phyloP scores from a whole-genome alignment of 2,797 vertebrate genomes.

The Bradypus variegatus region DNA sequence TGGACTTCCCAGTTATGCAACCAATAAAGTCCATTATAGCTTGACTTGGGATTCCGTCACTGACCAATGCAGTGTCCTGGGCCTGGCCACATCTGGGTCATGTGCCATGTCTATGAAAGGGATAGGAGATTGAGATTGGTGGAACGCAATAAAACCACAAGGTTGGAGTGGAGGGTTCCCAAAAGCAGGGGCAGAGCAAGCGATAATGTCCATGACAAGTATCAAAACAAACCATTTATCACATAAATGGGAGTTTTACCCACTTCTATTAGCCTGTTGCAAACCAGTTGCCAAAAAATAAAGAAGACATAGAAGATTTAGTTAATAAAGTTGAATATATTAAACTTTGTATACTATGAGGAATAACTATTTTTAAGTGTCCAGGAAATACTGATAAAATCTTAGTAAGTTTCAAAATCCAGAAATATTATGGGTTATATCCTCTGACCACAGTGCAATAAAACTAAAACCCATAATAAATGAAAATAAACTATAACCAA shows the following conservation, averaged over 20 bases:
- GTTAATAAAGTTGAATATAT: neutral
- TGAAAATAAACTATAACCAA: constrained; percentile 28
- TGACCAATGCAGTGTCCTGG: neutral
- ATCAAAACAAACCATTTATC: neutral
- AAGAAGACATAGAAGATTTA: neutral
- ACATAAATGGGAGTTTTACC: neutral
- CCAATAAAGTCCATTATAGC: neutral
- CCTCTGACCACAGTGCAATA: neutral
- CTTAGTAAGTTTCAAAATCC: neutral
- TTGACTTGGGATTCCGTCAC: neutral
- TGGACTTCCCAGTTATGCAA: neutral
- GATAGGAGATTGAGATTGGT: neutral
- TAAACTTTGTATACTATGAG: neutral
- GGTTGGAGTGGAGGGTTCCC: neutral
- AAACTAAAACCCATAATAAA: constrained; percentile 18
- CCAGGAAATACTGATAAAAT: neutral
- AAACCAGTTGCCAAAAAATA: neutral
- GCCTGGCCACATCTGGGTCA: neutral
- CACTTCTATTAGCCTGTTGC: neutral
- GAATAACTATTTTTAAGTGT: neutral
- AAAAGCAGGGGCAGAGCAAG: neutral
- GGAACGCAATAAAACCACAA: neutral
- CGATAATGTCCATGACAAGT: neutral
- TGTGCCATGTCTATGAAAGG: neutral
- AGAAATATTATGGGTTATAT: neutral